A percentile compares a stretch with the other conserved stretches of the same genome.
These are phyloP conservation scores for Teleogryllus occipitalis DNA, from an alignment of 1,140 invertebrate species.

Conservation along the genomic window DNA sequence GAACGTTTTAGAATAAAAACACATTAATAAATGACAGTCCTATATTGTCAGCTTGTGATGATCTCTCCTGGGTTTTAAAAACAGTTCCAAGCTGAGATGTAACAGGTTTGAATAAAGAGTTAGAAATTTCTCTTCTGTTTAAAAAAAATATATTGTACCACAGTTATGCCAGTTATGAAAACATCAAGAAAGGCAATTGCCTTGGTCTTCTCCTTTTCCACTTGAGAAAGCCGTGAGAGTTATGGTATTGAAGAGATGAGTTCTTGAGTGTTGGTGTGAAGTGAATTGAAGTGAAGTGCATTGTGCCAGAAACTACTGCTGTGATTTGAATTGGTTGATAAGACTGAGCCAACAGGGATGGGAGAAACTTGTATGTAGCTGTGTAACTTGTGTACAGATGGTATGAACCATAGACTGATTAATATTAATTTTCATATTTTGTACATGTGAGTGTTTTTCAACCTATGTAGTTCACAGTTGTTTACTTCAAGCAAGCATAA, in stretches of 20 bases:
- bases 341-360: neutral
- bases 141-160: too few relatives aligned
- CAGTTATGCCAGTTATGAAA: too few relatives aligned
- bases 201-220: too few relatives aligned
- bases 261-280: neutral
- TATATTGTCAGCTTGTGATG: too few relatives aligned
- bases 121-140: too few relatives aligned
- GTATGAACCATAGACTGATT: neutral
- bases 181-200: too few relatives aligned
- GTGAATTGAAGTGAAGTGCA: neutral
- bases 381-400: neutral
- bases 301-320: neutral
- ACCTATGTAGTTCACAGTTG: neutral
- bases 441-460: neutral
- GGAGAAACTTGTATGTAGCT: neutral
- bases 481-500: neutral
- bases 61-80: too few relatives aligned
- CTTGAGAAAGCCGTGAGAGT: neutral
- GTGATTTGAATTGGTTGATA: neutral
- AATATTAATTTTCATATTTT: neutral
- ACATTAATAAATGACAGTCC: too few relatives aligned
- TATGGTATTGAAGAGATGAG: neutral
- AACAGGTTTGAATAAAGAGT: too few relatives aligned
- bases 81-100: too few relatives aligned
- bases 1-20: too few relatives aligned